Evolutionary conservation across 2,888 invertebrate species (phyloP).

Genomic region (Volucella bombylans): DNA sequence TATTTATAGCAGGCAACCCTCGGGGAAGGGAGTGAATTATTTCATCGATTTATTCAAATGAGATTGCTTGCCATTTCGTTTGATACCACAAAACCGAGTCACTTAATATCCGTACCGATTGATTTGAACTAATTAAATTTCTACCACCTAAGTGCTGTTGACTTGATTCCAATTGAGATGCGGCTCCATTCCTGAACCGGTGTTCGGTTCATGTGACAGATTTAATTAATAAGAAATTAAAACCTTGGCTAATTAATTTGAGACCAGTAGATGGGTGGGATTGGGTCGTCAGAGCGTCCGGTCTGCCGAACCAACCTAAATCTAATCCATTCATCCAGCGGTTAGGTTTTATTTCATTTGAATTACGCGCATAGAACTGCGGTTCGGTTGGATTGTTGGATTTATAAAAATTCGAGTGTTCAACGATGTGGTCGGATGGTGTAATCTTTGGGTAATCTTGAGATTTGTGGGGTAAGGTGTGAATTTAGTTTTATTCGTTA

Average conservation of each 20-base stretch:
- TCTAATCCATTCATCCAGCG: background rate
- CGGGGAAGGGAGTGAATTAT: slow-evolving; percentile 29
- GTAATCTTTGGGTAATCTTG: slow-evolving; percentile 11
- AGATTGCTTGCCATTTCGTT: slow-evolving; percentile 55
- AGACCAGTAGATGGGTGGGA: background rate
- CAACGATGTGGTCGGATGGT: slow-evolving; percentile 1
- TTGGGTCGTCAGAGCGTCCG: background rate
- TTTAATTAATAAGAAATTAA: slow-evolving; percentile 68
- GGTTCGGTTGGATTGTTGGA: background rate
- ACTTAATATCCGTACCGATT: slow-evolving; percentile 68
- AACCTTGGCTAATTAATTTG: slow-evolving; percentile 60
- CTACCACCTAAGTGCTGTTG: slow-evolving; percentile 69
- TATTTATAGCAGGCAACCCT: background rate
- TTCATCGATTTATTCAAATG: slow-evolving; percentile 66
- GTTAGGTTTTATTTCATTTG: slow-evolving; percentile 4
- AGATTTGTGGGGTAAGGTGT: background rate
- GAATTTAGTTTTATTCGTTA: slow-evolving; percentile 2
- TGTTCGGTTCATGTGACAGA: slow-evolving; percentile 56
- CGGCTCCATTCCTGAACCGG: slow-evolving; percentile 9
- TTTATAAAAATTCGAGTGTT: background rate
- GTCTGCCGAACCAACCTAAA: background rate
- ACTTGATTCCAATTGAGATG: slow-evolving; percentile 33
- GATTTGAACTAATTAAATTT: slow-evolving; percentile 71
- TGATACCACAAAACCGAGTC: slow-evolving; percentile 65
- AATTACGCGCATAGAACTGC: background rate